Conservation (phyloP, 2,113 vertebrate genomes). For the Mola mola region DNA sequence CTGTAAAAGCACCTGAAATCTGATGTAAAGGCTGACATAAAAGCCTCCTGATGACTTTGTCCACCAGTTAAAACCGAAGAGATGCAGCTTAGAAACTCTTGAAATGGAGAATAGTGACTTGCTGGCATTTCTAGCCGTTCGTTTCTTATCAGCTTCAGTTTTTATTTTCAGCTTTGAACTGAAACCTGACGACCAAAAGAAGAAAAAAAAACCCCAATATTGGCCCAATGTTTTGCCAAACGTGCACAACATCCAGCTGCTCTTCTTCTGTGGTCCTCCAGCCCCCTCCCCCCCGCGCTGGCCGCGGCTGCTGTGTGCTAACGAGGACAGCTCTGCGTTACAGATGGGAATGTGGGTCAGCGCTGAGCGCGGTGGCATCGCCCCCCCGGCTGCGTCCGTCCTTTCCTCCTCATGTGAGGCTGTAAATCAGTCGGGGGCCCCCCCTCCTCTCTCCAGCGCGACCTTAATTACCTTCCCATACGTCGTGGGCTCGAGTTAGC, state of each 20-base stretch:
- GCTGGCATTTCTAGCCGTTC: no score
- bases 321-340: not conserved
- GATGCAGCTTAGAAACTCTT: no score
- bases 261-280: not conserved
- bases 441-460: slow-evolving; percentile 1
- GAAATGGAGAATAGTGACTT: no score
- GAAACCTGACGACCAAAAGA: not conserved
- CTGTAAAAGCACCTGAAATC: no score
- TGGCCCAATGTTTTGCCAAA: not conserved
- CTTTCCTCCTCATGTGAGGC: slow-evolving; percentile 5
- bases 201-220: not conserved
- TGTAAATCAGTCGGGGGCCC: slow-evolving; percentile 29
- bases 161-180: not conserved
- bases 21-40: no score
- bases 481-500: not conserved
- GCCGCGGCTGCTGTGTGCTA: not conserved
- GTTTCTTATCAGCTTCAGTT: no score
- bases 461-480: slow-evolving; percentile 51
- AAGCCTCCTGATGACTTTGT: no score
- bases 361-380: slow-evolving; percentile 14
- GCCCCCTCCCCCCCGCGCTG: not conserved
- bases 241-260: not conserved
- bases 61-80: no score
- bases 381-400: not conserved
- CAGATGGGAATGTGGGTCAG: slow-evolving; percentile 50